Evolutionary conservation across 1,140 invertebrate genomes (phyloP).

Genomic region (Drosophila sp.): DNA sequence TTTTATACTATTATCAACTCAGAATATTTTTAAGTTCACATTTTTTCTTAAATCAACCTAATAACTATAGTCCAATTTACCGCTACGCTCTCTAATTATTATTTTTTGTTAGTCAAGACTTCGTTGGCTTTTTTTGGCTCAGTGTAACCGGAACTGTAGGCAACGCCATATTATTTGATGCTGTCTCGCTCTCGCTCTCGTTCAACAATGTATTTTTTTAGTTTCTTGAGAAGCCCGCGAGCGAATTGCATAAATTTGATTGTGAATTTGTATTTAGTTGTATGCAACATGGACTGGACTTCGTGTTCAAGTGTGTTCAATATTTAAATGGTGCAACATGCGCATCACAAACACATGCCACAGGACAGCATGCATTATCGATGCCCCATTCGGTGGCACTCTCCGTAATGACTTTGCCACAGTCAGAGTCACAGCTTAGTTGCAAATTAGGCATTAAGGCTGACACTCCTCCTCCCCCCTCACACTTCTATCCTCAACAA

Average conservation of each 20-base stretch:
- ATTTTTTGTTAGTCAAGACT: not conserved
- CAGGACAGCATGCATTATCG: slow-evolving; percentile 60
- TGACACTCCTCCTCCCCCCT: slow-evolving; percentile 9
- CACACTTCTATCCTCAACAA: no score
- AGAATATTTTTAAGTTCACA: not conserved
- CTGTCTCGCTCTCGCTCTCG: not conserved
- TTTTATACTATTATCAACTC: no score
- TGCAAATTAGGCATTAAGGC: slow-evolving; percentile 66
- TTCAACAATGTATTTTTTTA: not conserved
- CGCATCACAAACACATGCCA: slow-evolving; percentile 11
- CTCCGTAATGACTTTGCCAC: slow-evolving; percentile 68
- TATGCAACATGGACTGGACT: slow-evolving; percentile 10
- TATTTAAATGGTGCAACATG: slow-evolving; percentile 21
- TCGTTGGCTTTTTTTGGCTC: not conserved
- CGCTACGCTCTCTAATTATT: not conserved
- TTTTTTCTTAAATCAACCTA: no score
- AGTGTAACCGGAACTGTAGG: slow-evolving; percentile 46
- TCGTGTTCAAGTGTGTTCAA: slow-evolving; percentile 27
- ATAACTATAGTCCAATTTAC: no score
- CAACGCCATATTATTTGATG: slow-evolving; percentile 51
- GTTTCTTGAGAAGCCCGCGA: slow-evolving; percentile 13
- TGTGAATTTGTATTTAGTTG: slow-evolving; percentile 53
- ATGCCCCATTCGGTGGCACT: slow-evolving; percentile 46
- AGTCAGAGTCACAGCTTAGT: slow-evolving; percentile 27
- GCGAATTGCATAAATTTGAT: slow-evolving; percentile 36